Conservation (phyloP, 2,113 vertebrate species). For the Xyrauchen texanus region DNA sequence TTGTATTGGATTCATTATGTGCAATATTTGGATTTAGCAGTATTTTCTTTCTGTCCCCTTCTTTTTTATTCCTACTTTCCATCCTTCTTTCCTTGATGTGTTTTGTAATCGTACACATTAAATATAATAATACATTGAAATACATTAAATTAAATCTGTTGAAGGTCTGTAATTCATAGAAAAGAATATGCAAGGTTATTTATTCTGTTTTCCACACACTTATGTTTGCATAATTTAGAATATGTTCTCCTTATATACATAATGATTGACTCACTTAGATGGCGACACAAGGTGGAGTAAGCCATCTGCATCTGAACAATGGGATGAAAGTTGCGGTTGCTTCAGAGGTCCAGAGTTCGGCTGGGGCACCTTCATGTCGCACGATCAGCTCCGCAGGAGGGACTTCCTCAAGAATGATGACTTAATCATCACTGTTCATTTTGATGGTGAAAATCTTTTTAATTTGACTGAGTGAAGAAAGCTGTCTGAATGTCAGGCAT, state of each 20-base stretch:
- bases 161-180: too few relatives aligned
- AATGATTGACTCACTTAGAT: constrained; percentile 56
- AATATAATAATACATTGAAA: too few relatives aligned
- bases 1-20: too few relatives aligned
- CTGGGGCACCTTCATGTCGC: constrained; percentile 81
- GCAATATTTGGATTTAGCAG: too few relatives aligned
- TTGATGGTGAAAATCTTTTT: constrained; percentile 76
- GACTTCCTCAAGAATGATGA: constrained; percentile 85
- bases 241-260: neutral
- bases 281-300: constrained; percentile 73
- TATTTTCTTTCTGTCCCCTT: too few relatives aligned
- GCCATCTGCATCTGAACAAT: constrained; percentile 71
- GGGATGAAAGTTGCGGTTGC: constrained; percentile 71
- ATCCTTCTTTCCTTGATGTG: too few relatives aligned
- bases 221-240: neutral
- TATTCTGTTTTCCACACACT: too few relatives aligned
- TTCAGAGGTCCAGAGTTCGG: constrained; percentile 63
- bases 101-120: too few relatives aligned
- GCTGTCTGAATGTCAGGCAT: too few relatives aligned
- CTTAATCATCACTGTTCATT: constrained; percentile 84
- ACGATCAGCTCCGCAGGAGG: constrained; percentile 72
- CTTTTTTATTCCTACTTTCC: too few relatives aligned
- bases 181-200: too few relatives aligned
- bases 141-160: too few relatives aligned
- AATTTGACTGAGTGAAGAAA: neutral